phyloP scores from a whole-genome alignment of 2,888 invertebrate genomes.

The Eucera pruinosa region DNA sequence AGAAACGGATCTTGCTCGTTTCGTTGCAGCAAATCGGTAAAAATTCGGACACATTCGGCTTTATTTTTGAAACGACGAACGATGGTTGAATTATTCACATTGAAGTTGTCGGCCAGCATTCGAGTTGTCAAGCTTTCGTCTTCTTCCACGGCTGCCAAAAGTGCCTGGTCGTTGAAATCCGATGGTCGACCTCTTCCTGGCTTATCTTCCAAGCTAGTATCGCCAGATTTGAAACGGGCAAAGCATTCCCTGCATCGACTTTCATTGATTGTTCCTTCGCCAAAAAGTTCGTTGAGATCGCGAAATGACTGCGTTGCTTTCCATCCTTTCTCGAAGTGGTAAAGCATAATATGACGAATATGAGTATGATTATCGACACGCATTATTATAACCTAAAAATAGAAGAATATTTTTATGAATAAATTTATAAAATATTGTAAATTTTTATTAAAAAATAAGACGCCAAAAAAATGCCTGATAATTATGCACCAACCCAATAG shows the following conservation, averaged over 20 bases:
- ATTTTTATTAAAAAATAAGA: background rate
- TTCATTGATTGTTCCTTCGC: slow-evolving; percentile 16
- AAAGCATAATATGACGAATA: slow-evolving; percentile 5
- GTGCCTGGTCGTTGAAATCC: slow-evolving; percentile 5
- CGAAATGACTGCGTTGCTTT: background rate
- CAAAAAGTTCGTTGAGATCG: slow-evolving; percentile 30
- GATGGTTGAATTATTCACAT: slow-evolving; percentile 12
- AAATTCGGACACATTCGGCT: background rate
- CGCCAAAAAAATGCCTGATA: background rate
- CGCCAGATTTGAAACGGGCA: slow-evolving; percentile 23
- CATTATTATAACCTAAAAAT: background rate
- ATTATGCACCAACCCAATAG: background rate
- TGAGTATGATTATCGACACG: background rate
- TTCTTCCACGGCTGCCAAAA: slow-evolving; percentile 11
- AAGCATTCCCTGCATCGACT: slow-evolving; percentile 6
- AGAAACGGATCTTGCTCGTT: background rate
- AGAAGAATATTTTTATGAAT: background rate
- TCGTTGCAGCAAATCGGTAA: background rate
- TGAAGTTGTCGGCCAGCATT: slow-evolving; percentile 15
- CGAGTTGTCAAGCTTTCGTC: slow-evolving; percentile 22
- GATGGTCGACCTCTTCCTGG: slow-evolving; percentile 11
- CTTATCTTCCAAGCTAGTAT: slow-evolving; percentile 15
- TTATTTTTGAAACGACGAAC: slow-evolving; percentile 8
- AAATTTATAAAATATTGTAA: background rate
- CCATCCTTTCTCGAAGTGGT: slow-evolving; percentile 1